Evolutionary conservation across 1,140 invertebrate species (phyloP), one percentile per base, ranked within the genome.

Genomic region (Nomia melanderi): DNA sequence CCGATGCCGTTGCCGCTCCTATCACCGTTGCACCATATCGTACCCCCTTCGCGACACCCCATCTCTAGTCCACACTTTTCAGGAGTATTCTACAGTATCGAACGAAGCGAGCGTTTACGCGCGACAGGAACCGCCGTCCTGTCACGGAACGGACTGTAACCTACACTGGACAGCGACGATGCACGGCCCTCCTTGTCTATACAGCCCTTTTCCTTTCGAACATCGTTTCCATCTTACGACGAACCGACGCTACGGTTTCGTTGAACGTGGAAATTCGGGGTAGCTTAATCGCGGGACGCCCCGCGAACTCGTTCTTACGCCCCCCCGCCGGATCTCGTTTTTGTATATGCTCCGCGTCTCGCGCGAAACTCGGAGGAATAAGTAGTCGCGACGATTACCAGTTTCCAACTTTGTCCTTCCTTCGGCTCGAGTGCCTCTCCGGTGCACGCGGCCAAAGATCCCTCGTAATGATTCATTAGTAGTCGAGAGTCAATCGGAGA

Each of bases 401-500:
- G 59, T 65, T 67, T 47, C 36, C 60, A 47, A 14, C 54, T 12
- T 59, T 31, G n/a, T 67, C 54, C 56, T 67, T 47, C 33, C 47
- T 79, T 76, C 54, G 54, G 59, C 33, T 72, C 72, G 72, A 79
- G 66, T 44, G 56, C 62, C 63, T 75, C 62, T 65, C 78, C 27
- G 62, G 56, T 75, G 72, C 54, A 57, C 27, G 53, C 67, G 69
- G 83, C 53, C 78, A 60, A 81, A 78, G 74, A 82, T 81, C 78
- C 69, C 66, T 33, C 64, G 81, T 84, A 84, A 84, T 84, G 78
- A 84, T 81, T 84, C 83, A 84, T 85, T 84, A 81, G 79, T 74
- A 84, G 74, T 85, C 83, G 78, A 84, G 78, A 84, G 79, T 85
- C 82, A 84, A 85, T 85, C 79, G 78, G 82, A 84, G 79, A 85